phyloP scores from a whole-genome alignment of 2,888 invertebrate species.

The Osmoderma eremita region DNA sequence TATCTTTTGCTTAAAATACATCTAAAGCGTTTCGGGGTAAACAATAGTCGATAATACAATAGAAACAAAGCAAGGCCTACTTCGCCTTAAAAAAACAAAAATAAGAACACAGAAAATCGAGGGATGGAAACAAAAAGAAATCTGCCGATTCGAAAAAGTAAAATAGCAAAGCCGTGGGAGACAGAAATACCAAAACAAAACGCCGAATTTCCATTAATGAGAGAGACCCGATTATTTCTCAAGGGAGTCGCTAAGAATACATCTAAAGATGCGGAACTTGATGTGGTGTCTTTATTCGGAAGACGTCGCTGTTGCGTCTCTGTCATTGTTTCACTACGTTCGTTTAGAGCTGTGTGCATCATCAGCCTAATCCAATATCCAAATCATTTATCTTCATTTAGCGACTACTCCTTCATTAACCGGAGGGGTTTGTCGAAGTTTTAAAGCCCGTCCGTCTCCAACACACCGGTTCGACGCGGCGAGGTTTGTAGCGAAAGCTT shows the following conservation, averaged over 20 bases:
- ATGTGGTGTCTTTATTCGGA: slow-evolving; percentile 17
- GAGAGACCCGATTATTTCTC: slow-evolving; percentile 37
- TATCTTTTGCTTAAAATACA: no score
- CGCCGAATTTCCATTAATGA: slow-evolving; percentile 41
- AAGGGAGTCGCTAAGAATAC: slow-evolving; percentile 17
- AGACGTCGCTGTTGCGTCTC: slow-evolving; percentile 34
- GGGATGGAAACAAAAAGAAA: slow-evolving; percentile 13
- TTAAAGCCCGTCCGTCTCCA: slow-evolving; percentile 62
- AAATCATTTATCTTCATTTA: slow-evolving; percentile 66
- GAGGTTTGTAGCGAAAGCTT: no score
- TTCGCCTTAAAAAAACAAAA: neutral
- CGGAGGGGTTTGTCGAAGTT: slow-evolving; percentile 53
- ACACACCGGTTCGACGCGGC: no score
- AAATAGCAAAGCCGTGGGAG: neutral
- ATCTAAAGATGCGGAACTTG: neutral
- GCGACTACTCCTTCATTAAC: slow-evolving; percentile 64
- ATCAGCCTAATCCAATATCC: slow-evolving; percentile 65
- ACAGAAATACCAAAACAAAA: slow-evolving; percentile 20
- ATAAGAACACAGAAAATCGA: slow-evolving; percentile 5
- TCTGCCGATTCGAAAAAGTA: slow-evolving; percentile 18
- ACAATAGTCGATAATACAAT: no score
- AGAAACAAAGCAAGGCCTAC: slow-evolving; percentile 8
- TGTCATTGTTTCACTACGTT: slow-evolving; percentile 13
- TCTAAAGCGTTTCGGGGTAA: no score
- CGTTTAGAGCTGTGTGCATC: slow-evolving; percentile 53